Base-by-base conservation (phyloP, 2,888 invertebrate species). In the Notodonta ziczac region DNA sequence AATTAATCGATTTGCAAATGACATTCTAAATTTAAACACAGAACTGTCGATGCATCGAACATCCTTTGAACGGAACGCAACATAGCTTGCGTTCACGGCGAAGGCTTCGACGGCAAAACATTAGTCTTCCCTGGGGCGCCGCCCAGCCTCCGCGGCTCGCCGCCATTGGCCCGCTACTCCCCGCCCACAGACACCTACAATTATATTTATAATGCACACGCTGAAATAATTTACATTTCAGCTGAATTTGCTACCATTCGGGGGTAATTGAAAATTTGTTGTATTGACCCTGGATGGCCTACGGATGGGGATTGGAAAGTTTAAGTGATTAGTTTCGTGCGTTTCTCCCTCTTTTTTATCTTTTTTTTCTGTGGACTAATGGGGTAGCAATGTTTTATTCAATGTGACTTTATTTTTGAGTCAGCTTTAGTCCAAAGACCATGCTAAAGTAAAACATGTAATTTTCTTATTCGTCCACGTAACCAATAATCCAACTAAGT, bases 201-300 rank as follows among this genome's bases (percentile, higher is more conserved):
- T 90, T 90, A 92, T 93, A 92, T 93, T 93, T 93, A 93, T 93
- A 92, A 92, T 92, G 91, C 90, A 89, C 88, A 88, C 87, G 87
- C 83, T 88, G 86, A 92, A 91, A 93, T 93, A 93, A 93, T 93
- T 93, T 93, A 93, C 92, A 92, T 93, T 92, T 90, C 84, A 91
- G 91, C 91, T 90, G 91, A 93, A 93, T 93, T 93, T 93, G 93
- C 91, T 90, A 90, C 87, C 88, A 85, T 88, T 85, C 44, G 84
- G 79, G 89, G 88, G 90, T 92, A 93, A 93, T 93, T 93, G 93
- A 93, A 93, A 93, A 93, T 93, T 93, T 93, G 93, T 92, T 91
- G 90, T 92, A 92, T 91, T 89, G 91, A 88, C 87, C 87, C 82
- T 80, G 80, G 84, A 86, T 84, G 85, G 87, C 86, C 87, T 85